phyloP scores from a whole-genome alignment of 2,888 invertebrate genomes.

The Schizaphis graminum region DNA sequence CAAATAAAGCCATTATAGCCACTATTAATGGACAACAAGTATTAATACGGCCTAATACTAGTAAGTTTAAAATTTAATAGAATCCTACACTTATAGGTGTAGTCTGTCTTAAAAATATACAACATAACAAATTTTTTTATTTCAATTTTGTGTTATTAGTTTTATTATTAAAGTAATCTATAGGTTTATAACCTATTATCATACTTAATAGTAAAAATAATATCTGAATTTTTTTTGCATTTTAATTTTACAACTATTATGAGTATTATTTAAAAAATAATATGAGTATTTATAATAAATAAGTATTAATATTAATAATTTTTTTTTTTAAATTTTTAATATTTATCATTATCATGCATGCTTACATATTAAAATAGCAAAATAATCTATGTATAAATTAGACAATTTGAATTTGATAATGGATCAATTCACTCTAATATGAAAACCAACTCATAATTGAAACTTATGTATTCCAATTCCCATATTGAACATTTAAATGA shows the following conservation, averaged over 20 bases:
- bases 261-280: no score
- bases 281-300: no score
- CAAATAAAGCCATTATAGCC: constrained; percentile 83
- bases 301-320: no score
- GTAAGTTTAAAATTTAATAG: not conserved
- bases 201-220: not conserved
- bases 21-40: constrained; percentile 90
- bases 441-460: not conserved
- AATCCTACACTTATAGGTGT: not conserved
- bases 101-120: not conserved
- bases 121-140: not conserved
- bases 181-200: not conserved
- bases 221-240: not conserved
- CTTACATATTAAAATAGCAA: not conserved
- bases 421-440: not conserved
- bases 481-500: not conserved
- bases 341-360: not conserved
- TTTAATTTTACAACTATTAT: not conserved
- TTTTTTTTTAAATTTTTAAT: not conserved
- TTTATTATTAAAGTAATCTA: not conserved
- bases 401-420: not conserved
- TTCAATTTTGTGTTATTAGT: not conserved
- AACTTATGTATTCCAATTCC: not conserved
- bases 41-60: constrained; percentile 79
- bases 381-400: not conserved